Conservation (phyloP, 35 echinoderm and acorn worm genomes). For the Apostichopus californicus region DNA sequence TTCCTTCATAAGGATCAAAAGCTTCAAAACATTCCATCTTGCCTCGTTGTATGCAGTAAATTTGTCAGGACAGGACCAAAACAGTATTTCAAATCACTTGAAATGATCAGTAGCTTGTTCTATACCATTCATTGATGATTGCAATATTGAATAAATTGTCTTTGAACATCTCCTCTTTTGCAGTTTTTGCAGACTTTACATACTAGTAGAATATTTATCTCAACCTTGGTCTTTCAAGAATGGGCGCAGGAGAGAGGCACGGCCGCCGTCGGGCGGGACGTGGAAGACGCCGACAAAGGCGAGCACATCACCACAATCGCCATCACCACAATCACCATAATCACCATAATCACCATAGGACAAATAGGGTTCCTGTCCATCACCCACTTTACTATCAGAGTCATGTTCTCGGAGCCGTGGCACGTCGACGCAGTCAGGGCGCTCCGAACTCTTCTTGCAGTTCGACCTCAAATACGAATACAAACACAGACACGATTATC, state of each 20-base stretch:
- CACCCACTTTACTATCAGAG: neutral
- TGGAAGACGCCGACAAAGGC: neutral
- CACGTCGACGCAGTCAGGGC: neutral
- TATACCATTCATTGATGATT: no score
- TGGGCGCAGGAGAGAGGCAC: slow-evolving; percentile 32
- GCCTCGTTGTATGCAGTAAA: no score
- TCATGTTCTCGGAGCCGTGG: neutral
- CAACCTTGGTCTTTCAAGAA: neutral
- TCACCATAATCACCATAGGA: neutral
- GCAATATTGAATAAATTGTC: no score
- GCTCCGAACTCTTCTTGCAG: neutral
- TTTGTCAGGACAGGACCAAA: no score
- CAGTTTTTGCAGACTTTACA: no score
- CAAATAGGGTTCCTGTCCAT: no score
- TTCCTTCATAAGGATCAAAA: no score
- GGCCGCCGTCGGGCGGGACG: neutral
- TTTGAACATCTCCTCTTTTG: no score
- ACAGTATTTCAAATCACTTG: no score
- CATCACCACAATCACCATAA: slow-evolving; percentile 27
- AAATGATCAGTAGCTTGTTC: no score
- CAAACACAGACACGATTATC: neutral
- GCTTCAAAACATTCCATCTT: no score
- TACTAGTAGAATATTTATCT: neutral
- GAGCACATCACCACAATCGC: neutral
- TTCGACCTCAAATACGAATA: neutral